Base-by-base conservation (phyloP, 2,113 vertebrate species). In the Psilopsiagon aurifrons region DNA sequence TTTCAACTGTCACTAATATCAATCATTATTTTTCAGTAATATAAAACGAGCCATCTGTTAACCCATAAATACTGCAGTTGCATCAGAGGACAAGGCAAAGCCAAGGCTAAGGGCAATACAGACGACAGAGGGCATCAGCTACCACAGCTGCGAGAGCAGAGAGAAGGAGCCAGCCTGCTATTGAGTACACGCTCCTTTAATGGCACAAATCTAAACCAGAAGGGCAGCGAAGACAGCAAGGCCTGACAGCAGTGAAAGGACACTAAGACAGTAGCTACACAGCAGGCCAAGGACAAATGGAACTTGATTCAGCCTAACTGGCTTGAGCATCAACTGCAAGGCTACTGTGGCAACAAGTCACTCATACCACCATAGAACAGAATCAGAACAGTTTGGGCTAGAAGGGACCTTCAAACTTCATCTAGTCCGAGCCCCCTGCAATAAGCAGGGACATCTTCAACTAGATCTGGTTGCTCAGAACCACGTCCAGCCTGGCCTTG, bases 21-120 rank as follows among this genome's bases (percentile, higher is more conserved):
- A 46, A 41, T 49, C 1, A 1, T 39, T n/a, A 4, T 27, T 86
- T 39, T 43, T 29, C 49, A 55, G 33, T 23, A 49, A n/a, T 2
- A 5, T 3, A 7, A 60, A 51, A 9, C 0, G 2, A 63, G 22
- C 37, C 2, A 17, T 8, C 39, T 84, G 29, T 19, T 67, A 54
- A 12, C 25, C 44, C 3, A 7, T 24, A 41, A n/a, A 49, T 2
- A 12, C 0, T 0, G 74, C 17, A 17, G 8, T 2, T 22, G 22
- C 23, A 31, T 5, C 80, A 39, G 68, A 62, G 59, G 51, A 9
- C 4, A 16, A 19, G 39, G n/a, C 29, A 4, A 25, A 49, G 29
- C 60, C 24, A 22, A 43, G 43, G 46, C 11, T 44, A n/a, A 71
- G 52, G 70, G 68, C 51, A 37, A 14, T 3, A 11, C 8, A 54